Conservation (phyloP, 2,113 vertebrate species). For the Podarcis muralis region DNA sequence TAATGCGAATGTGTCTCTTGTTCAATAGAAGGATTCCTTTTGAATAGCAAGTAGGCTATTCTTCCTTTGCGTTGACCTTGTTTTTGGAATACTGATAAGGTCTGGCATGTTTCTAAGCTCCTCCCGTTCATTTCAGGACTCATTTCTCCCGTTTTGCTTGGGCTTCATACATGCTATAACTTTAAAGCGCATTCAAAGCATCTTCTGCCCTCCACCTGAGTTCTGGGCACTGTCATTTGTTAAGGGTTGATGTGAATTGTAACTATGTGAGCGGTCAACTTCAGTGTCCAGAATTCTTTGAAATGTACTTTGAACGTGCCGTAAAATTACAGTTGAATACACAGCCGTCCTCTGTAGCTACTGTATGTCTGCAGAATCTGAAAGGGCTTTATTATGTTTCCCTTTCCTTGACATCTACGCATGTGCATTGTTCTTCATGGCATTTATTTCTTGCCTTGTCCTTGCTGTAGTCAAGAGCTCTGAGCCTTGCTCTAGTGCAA, state of each 20-base stretch:
- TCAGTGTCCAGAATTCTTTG: too few relatives aligned
- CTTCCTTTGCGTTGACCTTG: background rate
- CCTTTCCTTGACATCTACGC: background rate
- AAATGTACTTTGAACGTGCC: too few relatives aligned
- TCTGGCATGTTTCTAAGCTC: background rate
- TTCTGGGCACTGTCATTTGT: too few relatives aligned
- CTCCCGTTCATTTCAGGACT: background rate
- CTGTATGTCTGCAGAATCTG: background rate
- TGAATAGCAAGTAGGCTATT: conserved; percentile 5
- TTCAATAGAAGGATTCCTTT: background rate
- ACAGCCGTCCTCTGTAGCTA: background rate
- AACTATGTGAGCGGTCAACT: too few relatives aligned
- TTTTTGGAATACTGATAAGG: background rate
- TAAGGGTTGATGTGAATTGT: too few relatives aligned
- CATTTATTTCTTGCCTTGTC: background rate
- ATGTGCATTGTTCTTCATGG: background rate
- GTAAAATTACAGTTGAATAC: too few relatives aligned
- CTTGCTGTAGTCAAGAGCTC: background rate
- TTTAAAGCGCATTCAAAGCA: too few relatives aligned
- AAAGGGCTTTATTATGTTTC: background rate
- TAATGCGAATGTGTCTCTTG: background rate
- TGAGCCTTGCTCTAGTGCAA: background rate
- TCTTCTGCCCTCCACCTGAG: too few relatives aligned
- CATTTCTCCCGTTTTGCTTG: background rate
- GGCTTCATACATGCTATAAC: background rate